Conservation (phyloP, 23 tunicate genomes). For the Trididemnum miniatum region DNA sequence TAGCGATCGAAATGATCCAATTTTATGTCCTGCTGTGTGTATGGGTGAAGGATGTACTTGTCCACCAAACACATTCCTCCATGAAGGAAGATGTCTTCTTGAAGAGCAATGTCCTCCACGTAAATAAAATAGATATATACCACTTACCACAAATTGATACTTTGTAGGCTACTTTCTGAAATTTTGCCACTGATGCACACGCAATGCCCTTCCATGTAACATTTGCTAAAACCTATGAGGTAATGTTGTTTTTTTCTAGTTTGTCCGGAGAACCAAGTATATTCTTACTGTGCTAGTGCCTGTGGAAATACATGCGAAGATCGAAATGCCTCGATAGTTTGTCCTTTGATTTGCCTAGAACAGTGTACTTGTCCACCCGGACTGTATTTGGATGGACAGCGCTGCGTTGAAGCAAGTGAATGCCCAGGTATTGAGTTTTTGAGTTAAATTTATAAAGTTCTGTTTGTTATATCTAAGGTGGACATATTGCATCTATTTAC, state of each 20-base stretch:
- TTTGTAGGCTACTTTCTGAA: no score
- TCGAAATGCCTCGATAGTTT: not conserved
- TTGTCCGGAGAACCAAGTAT: conserved; percentile 42
- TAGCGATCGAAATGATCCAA: not conserved
- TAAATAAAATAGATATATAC: no score
- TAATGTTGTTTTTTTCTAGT: no score
- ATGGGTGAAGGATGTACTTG: conserved; percentile 18
- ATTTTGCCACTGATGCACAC: no score
- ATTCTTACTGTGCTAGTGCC: conserved; percentile 33
- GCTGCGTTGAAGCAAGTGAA: conserved; percentile 1
- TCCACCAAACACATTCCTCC: conserved; percentile 26
- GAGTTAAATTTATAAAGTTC: no score
- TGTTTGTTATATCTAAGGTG: no score
- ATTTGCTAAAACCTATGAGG: no score
- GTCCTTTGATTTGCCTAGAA: not conserved
- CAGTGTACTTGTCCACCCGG: conserved; percentile 33
- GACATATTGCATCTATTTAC: no score
- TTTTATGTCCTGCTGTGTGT: not conserved
- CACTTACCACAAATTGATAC: no score
- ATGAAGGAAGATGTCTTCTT: conserved; percentile 25
- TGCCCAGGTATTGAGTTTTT: no score
- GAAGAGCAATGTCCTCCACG: conserved; percentile 38
- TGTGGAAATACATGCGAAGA: conserved; percentile 10
- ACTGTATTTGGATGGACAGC: conserved; percentile 11
- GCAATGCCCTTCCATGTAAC: no score